phyloP scores from a whole-genome alignment of 2,113 vertebrate species.

The Chelonoidis abingdonii region DNA sequence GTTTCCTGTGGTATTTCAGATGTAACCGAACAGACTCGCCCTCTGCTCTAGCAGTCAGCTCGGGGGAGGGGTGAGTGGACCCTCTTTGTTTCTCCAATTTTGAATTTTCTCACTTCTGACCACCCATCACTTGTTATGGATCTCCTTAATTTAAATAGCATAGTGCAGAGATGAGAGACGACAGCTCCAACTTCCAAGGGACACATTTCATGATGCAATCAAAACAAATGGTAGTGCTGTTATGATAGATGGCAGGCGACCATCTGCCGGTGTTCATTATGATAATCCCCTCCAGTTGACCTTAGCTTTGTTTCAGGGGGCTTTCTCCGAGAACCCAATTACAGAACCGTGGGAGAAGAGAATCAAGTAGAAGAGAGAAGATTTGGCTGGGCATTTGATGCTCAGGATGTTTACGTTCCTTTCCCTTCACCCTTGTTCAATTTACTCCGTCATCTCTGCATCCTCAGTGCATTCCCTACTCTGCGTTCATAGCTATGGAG shows the following conservation, averaged over 20 bases:
- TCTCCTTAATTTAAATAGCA: neutral
- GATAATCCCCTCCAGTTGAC: neutral
- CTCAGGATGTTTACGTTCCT: neutral
- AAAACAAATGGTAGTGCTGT: slow-evolving; percentile 27
- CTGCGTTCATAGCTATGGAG: neutral
- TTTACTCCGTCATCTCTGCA: neutral
- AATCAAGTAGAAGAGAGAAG: neutral
- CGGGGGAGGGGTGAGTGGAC: accelerated
- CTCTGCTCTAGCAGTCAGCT: neutral
- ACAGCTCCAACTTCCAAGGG: neutral
- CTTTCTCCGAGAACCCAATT: neutral
- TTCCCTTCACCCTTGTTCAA: no score
- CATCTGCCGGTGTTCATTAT: slow-evolving; percentile 1
- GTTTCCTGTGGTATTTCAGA: neutral
- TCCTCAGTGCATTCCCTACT: neutral
- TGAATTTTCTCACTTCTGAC: slow-evolving; percentile 2
- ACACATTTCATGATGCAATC: neutral
- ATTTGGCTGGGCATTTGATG: accelerated
- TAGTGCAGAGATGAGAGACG: neutral
- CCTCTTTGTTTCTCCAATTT: neutral
- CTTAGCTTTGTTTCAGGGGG: slow-evolving; percentile 37
- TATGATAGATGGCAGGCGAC: neutral
- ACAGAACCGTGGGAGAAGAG: accelerated
- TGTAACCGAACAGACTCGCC: neutral
- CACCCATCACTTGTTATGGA: accelerated